Percentiles rank a stretch among this genome's conserved stretches.
Conservation (phyloP, 2,888 invertebrate genomes). For the Acanthosepion esculentum region DNA sequence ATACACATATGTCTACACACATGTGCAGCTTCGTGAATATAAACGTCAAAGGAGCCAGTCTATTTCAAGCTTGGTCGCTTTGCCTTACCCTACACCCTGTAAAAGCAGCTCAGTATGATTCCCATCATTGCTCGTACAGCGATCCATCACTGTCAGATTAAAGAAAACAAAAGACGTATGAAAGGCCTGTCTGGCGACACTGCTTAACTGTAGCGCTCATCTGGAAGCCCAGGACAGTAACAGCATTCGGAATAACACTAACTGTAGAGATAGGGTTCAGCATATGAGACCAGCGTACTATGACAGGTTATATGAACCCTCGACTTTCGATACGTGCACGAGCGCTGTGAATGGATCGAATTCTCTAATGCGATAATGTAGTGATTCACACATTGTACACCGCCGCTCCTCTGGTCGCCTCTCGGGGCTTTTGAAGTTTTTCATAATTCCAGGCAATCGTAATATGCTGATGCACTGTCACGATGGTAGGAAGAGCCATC, state of each 20-base stretch:
- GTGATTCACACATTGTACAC: too few relatives aligned
- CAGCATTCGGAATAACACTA: neutral
- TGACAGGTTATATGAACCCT: neutral
- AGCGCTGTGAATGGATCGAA: too few relatives aligned
- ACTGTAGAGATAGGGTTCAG: neutral
- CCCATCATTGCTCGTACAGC: neutral
- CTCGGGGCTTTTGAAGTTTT: too few relatives aligned
- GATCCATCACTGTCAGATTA: neutral
- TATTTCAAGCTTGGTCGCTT: neutral
- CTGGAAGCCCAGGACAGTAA: neutral
- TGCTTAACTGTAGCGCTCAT: neutral
- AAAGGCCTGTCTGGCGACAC: neutral
- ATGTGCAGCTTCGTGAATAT: neutral
- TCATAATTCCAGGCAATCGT: too few relatives aligned
- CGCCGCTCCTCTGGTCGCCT: too few relatives aligned
- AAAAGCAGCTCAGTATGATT: neutral
- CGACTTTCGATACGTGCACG: neutral
- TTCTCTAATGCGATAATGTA: too few relatives aligned
- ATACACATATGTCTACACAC: neutral
- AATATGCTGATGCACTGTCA: too few relatives aligned
- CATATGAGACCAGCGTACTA: neutral
- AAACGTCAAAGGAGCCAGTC: too few relatives aligned
- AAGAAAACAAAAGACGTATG: neutral
- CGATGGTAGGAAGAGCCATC: too few relatives aligned
- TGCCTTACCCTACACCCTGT: neutral